A percentile compares a stretch with the other conserved stretches of the same genome.
These are phyloP conservation scores for Palloptera scutellata DNA, from an alignment of 2,888 invertebrate species.

Conservation along the genomic window DNA sequence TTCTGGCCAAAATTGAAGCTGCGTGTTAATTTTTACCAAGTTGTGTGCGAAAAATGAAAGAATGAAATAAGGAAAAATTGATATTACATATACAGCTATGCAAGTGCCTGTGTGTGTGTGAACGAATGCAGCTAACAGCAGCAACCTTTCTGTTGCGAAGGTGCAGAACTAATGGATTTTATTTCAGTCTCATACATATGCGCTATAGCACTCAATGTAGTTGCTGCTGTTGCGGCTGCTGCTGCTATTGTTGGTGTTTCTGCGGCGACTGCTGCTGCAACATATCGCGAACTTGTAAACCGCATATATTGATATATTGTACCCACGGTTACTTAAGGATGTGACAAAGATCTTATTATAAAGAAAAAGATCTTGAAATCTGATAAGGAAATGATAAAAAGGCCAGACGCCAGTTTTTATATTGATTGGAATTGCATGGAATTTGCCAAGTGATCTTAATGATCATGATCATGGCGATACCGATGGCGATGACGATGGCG, in stretches of 20 bases:
- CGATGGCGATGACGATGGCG: background rate
- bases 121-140: constrained; percentile 36
- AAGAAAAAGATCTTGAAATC: constrained; percentile 60
- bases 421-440: constrained; percentile 63
- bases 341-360: constrained; percentile 63
- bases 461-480: background rate
- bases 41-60: constrained; percentile 36
- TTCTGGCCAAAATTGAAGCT: constrained; percentile 49
- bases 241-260: background rate
- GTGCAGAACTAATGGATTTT: constrained; percentile 58
- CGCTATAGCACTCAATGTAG: no score
- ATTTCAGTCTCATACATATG: constrained; percentile 37
- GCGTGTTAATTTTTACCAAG: constrained; percentile 59
- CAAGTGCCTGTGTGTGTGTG: background rate
- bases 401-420: constrained; percentile 64
- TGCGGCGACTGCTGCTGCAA: constrained; percentile 1
- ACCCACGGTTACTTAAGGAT: constrained; percentile 57
- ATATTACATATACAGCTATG: background rate
- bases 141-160: constrained; percentile 46
- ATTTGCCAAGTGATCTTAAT: background rate
- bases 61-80: background rate
- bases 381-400: constrained; percentile 64
- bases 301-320: constrained; percentile 25
- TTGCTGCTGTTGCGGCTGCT: background rate
- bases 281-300: constrained; percentile 1